A percentile compares a stretch with the other conserved stretches of the same genome.
Conservation (phyloP, 2,113 vertebrate genomes). For the Charina bottae region DNA sequence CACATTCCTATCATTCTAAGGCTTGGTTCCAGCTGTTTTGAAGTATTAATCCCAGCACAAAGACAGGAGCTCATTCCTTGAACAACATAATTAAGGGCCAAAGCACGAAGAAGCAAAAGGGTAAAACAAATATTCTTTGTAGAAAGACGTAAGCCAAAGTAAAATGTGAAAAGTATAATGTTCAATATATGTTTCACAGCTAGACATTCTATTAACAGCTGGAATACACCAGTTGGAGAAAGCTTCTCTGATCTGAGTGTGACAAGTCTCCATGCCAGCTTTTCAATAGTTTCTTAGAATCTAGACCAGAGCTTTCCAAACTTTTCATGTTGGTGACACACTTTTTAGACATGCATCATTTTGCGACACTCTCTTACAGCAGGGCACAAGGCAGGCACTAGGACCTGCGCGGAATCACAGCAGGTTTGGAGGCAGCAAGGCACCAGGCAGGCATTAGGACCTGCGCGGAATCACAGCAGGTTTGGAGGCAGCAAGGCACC, state of each 20-base stretch:
- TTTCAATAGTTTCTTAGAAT: neutral
- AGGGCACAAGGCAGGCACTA: no score
- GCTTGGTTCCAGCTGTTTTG: neutral
- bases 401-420: no score
- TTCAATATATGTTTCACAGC: neutral
- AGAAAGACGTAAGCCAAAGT: neutral
- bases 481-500: no score
- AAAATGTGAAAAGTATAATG: neutral
- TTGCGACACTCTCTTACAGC: no score
- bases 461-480: no score
- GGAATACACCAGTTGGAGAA: neutral
- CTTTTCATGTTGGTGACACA: no score
- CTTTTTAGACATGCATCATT: no score
- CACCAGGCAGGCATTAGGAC: no score
- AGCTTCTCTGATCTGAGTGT: neutral
- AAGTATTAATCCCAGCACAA: neutral
- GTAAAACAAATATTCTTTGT: neutral
- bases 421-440: no score
- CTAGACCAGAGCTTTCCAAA: no score
- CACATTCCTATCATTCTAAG: neutral
- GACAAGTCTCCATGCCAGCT: neutral
- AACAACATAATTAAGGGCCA: neutral
- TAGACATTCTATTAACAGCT: neutral
- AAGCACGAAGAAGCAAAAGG: neutral
- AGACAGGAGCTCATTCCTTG: neutral